Conservation (phyloP, 2,797 vertebrate genomes). For the Cossypha dichroa region DNA sequence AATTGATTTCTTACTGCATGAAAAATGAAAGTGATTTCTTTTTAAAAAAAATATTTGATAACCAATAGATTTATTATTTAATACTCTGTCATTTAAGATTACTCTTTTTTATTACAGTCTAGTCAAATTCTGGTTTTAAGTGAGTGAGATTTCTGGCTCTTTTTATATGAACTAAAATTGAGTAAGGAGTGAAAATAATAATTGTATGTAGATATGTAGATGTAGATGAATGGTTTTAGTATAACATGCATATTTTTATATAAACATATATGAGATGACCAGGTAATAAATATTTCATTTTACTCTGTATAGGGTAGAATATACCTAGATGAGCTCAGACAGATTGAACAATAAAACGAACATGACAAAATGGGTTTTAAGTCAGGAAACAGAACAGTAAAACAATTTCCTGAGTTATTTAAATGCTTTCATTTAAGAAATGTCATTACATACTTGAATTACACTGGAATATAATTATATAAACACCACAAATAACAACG, state of each 20-base stretch:
- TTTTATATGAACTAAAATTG: constrained; percentile 12
- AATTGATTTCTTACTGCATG: background rate
- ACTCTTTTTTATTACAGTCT: background rate
- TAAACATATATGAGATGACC: constrained; percentile 22
- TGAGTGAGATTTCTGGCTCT: background rate
- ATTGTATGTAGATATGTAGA: background rate
- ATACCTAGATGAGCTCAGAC: constrained; percentile 64
- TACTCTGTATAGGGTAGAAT: constrained; percentile 28
- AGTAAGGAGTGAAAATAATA: background rate
- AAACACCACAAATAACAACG: constrained; percentile 71
- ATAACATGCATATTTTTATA: background rate
- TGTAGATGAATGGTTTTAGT: background rate
- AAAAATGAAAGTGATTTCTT: background rate
- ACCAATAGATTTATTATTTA: background rate
- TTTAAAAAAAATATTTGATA: background rate
- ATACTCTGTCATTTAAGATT: background rate
- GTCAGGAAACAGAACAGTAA: constrained; percentile 76
- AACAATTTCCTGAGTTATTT: constrained; percentile 80
- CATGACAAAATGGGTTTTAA: constrained; percentile 73
- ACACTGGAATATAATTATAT: constrained; percentile 74
- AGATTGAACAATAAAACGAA: constrained; percentile 75
- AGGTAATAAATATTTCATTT: constrained; percentile 52
- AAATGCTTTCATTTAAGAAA: constrained; percentile 78
- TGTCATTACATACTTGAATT: constrained; percentile 78
- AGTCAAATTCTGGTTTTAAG: background rate